Percentiles rank a stretch among this genome's conserved stretches.
These are phyloP conservation scores for Altica lythri DNA, from an alignment of 2,888 invertebrate genomes.

Conservation along the genomic window DNA sequence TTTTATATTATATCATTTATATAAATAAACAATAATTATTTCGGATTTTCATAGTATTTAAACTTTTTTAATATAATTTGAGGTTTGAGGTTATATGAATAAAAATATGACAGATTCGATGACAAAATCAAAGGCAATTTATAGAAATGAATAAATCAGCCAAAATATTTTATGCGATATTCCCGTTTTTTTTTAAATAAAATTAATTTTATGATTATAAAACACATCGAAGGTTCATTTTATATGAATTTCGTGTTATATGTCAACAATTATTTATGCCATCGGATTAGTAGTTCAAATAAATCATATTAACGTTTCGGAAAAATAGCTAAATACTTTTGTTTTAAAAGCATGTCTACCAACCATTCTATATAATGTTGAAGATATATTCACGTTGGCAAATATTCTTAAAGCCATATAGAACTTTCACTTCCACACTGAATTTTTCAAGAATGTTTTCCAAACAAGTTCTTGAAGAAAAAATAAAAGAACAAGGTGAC, in stretches of 20 bases:
- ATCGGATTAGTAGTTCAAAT: too few species aligned
- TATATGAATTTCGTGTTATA: too few species aligned
- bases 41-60: slow-evolving; percentile 3
- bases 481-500: slow-evolving; percentile 77
- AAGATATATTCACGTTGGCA: slow-evolving; percentile 15
- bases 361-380: slow-evolving; percentile 8
- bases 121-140: not conserved
- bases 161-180: too few species aligned
- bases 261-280: too few species aligned
- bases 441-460: slow-evolving; percentile 44
- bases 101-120: slow-evolving; percentile 4
- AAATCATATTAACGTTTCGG: too few species aligned
- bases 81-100: slow-evolving; percentile 11
- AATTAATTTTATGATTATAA: too few species aligned
- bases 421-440: not conserved
- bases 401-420: slow-evolving; percentile 1
- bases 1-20: not conserved
- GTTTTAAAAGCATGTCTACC: too few species aligned
- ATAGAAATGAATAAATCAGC: too few species aligned
- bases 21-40: not conserved
- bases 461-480: slow-evolving; percentile 62
- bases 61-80: not conserved
- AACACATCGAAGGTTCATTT: too few species aligned
- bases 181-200: too few species aligned
- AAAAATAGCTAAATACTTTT: too few species aligned